Conservation (phyloP, 2,888 invertebrate genomes). For the Pteria penguin region DNA sequence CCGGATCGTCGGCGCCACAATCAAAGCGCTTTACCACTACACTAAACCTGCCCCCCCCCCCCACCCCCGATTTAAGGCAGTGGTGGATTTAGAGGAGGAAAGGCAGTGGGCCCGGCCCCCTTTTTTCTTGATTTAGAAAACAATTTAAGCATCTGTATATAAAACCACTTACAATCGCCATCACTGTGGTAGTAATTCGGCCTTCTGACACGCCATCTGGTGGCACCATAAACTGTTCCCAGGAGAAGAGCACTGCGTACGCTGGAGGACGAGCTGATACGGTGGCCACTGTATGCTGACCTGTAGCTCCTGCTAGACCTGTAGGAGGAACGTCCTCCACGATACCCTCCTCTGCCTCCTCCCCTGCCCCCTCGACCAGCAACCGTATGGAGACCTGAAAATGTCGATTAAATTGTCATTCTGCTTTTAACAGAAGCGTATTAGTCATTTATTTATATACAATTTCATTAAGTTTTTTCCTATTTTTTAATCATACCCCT, state of each 20-base stretch:
- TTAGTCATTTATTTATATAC: too few species aligned
- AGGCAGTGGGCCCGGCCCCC: too few species aligned
- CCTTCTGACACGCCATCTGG: not conserved
- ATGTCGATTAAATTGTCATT: not conserved
- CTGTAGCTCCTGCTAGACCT: not conserved
- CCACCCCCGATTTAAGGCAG: too few species aligned
- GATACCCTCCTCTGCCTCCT: not conserved
- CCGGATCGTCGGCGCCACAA: too few species aligned
- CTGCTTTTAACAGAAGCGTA: not conserved
- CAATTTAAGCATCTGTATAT: too few species aligned
- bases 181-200: not conserved
- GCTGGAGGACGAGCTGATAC: not conserved
- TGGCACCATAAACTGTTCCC: not conserved
- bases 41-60: too few species aligned
- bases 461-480: too few species aligned
- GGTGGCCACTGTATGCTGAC: not conserved
- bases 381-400: not conserved
- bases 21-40: too few species aligned
- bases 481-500: too few species aligned
- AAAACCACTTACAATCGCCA: not conserved
- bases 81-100: too few species aligned
- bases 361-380: not conserved
- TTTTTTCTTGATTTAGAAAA: too few species aligned
- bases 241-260: not conserved
- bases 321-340: not conserved